These are phyloP conservation scores for Drosophila dives DNA, from an alignment of 2,888 invertebrate genomes.

Conservation along the genomic window DNA sequence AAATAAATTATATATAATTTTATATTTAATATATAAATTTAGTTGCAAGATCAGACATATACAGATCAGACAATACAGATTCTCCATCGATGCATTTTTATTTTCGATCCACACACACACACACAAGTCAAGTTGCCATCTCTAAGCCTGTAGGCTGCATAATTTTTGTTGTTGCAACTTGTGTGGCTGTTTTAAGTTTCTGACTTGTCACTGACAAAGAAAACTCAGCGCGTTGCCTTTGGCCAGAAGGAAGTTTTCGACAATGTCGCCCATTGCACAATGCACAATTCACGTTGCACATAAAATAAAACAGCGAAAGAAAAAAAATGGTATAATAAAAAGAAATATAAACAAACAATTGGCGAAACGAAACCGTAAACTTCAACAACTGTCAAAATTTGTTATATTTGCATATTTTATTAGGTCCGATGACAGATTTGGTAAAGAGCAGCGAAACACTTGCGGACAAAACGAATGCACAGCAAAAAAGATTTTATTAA, in stretches of 20 bases:
- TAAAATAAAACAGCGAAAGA: constrained; percentile 13
- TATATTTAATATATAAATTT: too few relatives aligned
- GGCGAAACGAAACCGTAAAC: constrained; percentile 29
- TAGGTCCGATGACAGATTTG: constrained; percentile 68
- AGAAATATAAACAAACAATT: neutral
- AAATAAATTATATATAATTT: too few relatives aligned
- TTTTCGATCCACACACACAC: neutral
- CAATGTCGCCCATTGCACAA: constrained; percentile 36
- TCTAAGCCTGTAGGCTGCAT: constrained; percentile 8
- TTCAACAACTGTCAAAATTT: constrained; percentile 54
- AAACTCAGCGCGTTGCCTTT: constrained; percentile 34
- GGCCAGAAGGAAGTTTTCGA: constrained; percentile 45
- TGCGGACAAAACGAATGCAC: constrained; percentile 54
- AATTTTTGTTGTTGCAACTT: constrained; percentile 18
- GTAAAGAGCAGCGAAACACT: constrained; percentile 44
- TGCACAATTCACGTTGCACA: neutral
- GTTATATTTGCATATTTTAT: constrained; percentile 75
- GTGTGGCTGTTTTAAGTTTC: constrained; percentile 38
- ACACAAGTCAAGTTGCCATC: constrained; percentile 9
- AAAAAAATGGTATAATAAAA: constrained; percentile 8
- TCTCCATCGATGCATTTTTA: neutral
- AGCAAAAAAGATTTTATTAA: constrained; percentile 75
- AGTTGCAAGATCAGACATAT: neutral
- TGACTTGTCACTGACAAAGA: constrained; percentile 49
- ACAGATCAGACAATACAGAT: too few relatives aligned